Conservation (phyloP, 2,797 vertebrate genomes). For the Buceros bicornis region DNA sequence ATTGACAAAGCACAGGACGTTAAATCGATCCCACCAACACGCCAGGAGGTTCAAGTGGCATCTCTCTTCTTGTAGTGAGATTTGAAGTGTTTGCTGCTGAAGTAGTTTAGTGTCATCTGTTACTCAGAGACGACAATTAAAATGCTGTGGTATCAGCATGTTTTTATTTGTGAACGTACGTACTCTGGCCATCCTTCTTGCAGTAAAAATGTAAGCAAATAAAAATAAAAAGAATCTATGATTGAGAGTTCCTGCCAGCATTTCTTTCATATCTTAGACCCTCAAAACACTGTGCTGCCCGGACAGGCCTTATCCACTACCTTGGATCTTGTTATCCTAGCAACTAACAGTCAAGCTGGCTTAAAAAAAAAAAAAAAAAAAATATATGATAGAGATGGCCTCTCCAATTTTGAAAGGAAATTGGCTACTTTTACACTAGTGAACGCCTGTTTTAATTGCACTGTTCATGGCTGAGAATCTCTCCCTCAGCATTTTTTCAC, state of each 20-base stretch:
- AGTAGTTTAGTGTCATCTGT: background rate
- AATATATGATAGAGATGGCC: slow-evolving; percentile 56
- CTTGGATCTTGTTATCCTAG: slow-evolving; percentile 77
- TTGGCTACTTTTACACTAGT: slow-evolving; percentile 68
- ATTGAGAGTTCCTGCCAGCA: background rate
- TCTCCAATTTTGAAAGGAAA: slow-evolving; percentile 73
- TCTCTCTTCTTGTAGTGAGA: background rate
- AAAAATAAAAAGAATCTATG: background rate
- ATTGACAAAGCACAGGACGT: slow-evolving; percentile 62
- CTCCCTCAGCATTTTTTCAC: slow-evolving; percentile 42
- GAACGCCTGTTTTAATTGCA: slow-evolving; percentile 72
- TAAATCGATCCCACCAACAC: slow-evolving; percentile 45
- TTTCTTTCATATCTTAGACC: background rate
- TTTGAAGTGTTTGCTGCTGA: background rate
- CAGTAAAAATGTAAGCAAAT: background rate
- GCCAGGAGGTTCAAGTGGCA: background rate
- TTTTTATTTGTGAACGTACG: background rate
- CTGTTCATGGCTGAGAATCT: slow-evolving; percentile 50
- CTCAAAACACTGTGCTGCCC: background rate
- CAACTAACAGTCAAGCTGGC: slow-evolving; percentile 78
- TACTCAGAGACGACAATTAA: background rate
- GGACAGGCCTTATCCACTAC: slow-evolving; percentile 20
- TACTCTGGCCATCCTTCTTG: background rate
- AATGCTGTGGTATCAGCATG: background rate
- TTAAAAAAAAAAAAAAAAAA: slow-evolving; percentile 25